Base-by-base conservation (phyloP, 2,113 vertebrate genomes). In the Coturnix japonica region DNA sequence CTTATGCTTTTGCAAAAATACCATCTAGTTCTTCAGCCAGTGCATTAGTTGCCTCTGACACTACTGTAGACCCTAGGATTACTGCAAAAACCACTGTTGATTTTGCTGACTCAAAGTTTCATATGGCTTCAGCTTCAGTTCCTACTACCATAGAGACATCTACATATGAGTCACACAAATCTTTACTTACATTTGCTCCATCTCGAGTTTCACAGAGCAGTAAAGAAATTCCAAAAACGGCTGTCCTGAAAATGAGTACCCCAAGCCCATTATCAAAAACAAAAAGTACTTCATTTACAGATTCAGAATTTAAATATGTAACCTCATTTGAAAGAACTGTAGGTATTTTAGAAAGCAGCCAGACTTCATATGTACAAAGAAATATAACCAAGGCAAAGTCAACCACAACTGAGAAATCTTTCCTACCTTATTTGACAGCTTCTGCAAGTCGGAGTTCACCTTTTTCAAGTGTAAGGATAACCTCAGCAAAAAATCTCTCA, bases 231-330 rank as follows among this genome's bases (percentile, higher is more conserved):
- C 51, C 84, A 39, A 59, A 74, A 87, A 53, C 44, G 2, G 41
- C 30, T 37, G 7, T 74, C 13, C 43, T 66, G 35, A 88, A 93
- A 93, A 75, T 84, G 79, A 41, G 44, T 80, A 53, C 78, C 80
- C 11, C 28, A 23, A 92, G 47, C 61, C 70, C 85, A 26, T 79
- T 86, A 28, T 66, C 93, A 77, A 89, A 89, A 61, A 41, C 7
- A 13, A 82, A 88, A 49, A 75, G 75, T 30, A 93, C 65, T 11
- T 80, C 87, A 31, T 80, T 95, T 65, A 72, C 64, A 82, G 25
- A 74, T 78, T 94, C 94, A 77, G 79, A 88, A 89, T 9, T 91
- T 73, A 93, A 91, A 90, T 74, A 95, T 7, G 39, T 86, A 91
- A 95, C 94, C 26, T 81, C 84, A 9, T 69, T 59, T 92, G 87